Evolutionary conservation across 2,888 invertebrate genomes (phyloP), one percentile per base, ranked within the genome.

Genomic region (Orchesellides sinensis): DNA sequence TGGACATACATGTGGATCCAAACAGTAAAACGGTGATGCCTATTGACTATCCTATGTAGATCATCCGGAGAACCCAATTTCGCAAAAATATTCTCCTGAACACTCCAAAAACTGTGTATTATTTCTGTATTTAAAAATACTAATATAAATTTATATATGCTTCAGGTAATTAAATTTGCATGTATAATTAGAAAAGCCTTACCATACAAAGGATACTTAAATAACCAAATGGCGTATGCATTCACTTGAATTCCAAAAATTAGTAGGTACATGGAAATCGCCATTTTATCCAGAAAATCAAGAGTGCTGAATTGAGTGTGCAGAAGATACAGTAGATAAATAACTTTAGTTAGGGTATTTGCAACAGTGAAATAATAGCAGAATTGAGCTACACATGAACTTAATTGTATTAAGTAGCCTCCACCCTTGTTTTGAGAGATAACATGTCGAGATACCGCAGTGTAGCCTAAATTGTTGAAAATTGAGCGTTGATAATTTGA

Each of bases 211-310:
- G 80, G 80, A 66, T 80, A 80, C 32, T 29, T 12, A 14, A 5
- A 27, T 19, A 80, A 17, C 72, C 72, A 73, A 47, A 80, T 73
- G 10, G 45, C n/a, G 27, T 29, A 66, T 2, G 56, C 23, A 45
- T 66, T 25, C 0, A 29, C 40, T 47, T 56, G 32, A 27, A 80
- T 73, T 14, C 47, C 65, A 61, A 80, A 80, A 5, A 72, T 14
- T n/a, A 80, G 47, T 8, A 72, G 32, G 25, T 66, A 80, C 23
- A 73, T 10, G n/a, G 27, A 23, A 0, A 27, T 49, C 3, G 66
- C 25, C n/a, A 80, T 72, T 32, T 66, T 65, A 14, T 80, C 80
- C 0, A 80, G 59, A 73, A 80, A 80, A 17, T 80, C 80, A 2
- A 40, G 40, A n/a, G n/a, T n/a, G n/a, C n/a, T n/a, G n/a, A n/a